phyloP scores from a whole-genome alignment of 1,140 invertebrate species.

The Drosophila tropicalis region DNA sequence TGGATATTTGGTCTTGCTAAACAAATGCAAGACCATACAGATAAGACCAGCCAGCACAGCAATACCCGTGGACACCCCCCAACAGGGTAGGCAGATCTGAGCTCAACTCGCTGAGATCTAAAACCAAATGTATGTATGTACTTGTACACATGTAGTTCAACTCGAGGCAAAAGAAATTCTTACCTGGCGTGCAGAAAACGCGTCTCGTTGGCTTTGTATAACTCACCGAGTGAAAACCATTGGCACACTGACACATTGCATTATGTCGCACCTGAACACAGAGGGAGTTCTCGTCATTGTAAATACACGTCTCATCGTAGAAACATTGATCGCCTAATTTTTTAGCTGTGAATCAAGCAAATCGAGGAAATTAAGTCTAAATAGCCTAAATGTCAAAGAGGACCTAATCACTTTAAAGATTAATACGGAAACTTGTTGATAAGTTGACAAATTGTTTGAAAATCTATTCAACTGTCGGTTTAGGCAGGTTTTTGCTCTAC shows the following conservation, averaged over 20 bases:
- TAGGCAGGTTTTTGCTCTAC: no score
- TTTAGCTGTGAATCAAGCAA: constrained; percentile 85
- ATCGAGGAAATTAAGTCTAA: background rate
- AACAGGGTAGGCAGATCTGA: constrained; percentile 92
- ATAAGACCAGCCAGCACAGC: constrained; percentile 92
- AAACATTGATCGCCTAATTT: constrained; percentile 93
- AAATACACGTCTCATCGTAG: constrained; percentile 90
- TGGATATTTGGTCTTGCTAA: constrained; percentile 88
- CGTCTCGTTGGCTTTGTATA: constrained; percentile 89
- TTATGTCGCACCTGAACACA: constrained; percentile 93
- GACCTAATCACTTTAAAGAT: no score
- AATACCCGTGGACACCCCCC: constrained; percentile 90
- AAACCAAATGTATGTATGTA: no score
- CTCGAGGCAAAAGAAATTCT: constrained; percentile 13
- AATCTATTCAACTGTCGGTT: no score
- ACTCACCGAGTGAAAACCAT: constrained; percentile 90
- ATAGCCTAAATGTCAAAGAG: no score
- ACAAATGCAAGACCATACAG: constrained; percentile 93
- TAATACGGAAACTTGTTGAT: no score
- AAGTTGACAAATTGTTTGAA: no score
- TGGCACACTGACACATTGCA: constrained; percentile 91
- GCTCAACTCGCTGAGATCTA: constrained; percentile 91
- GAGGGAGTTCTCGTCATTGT: constrained; percentile 89
- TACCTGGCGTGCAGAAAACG: constrained; percentile 92
- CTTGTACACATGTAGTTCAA: no score